phyloP scores from a whole-genome alignment of 2,797 vertebrate species.

The Oreochromis grahami region DNA sequence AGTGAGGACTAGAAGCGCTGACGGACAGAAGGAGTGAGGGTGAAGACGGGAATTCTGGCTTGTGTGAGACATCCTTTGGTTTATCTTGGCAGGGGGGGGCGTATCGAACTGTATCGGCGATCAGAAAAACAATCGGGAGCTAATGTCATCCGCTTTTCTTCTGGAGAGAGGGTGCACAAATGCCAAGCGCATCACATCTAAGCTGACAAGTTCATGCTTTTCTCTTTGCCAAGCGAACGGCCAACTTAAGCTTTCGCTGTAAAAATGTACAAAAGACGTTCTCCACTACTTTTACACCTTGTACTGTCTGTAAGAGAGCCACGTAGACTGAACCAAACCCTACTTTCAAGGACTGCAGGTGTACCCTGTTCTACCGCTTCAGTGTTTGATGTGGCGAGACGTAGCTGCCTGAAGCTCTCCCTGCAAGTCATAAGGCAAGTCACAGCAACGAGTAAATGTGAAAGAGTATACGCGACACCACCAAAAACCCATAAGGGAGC shows the following conservation, averaged over 20 bases:
- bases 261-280: background rate
- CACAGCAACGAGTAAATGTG: slow-evolving; percentile 25
- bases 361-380: slow-evolving; percentile 1
- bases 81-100: slow-evolving; percentile 34
- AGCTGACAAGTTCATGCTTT: background rate
- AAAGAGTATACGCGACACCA: background rate
- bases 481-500: background rate
- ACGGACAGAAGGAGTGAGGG: background rate
- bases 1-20: slow-evolving; percentile 18
- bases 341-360: background rate
- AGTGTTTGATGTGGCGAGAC: slow-evolving; percentile 1
- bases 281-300: background rate
- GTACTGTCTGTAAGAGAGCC: background rate
- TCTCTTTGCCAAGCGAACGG: background rate
- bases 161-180: background rate
- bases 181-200: rapidly evolving
- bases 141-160: background rate
- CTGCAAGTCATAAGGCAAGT: slow-evolving; percentile 66
- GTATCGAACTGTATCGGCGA: background rate
- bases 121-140: background rate
- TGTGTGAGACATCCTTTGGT: slow-evolving; percentile 71
- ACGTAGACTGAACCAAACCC: background rate
- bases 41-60: slow-evolving; percentile 32
- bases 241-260: rapidly evolving
- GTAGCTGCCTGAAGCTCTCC: slow-evolving; percentile 59